Base-by-base conservation (phyloP, 2,113 vertebrate species). In the Pangasianodon hypophthalmus region DNA sequence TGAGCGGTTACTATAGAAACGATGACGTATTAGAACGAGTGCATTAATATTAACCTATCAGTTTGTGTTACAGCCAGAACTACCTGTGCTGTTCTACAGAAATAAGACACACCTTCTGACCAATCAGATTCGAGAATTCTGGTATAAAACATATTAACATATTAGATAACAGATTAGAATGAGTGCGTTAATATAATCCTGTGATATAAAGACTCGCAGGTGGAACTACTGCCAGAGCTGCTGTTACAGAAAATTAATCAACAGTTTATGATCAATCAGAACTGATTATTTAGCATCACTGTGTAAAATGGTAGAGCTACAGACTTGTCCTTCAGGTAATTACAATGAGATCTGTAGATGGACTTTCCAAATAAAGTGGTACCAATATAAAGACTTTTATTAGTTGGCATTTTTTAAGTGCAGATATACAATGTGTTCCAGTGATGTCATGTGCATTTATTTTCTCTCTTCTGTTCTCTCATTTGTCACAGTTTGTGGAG, bases 401-500 rank as follows among this genome's bases (percentile, higher is more conserved):
- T 69, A 18, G 0, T 62, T 62, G 18, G 0, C 18, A 9, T 26
- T 26, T 29, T 29, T 29, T 58, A 21, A 21, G 6, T 58, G 6
- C 60, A n/a, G n/a, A 69, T n/a, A 4, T 69, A 1, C 21, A 10
- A 11, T 13, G 0, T 46, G 24, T 18, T 80, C 9, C 18, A 80
- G 26, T 52, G 26, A 4, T 1, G 11, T 7, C 3, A 6, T 71
- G 7, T 60, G 8, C 88, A 19, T 85, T 44, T 91, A 37, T 37
- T 88, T 84, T 9, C 77, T 32, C 44, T 37, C 0, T 77, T 44
- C 18, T 79, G 0, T 50, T 13, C 48, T 50, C 0, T 16, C 90
- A 2, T 96, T 95, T 93, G 41, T 90, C 91, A 87, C 73, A 80
- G 46, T 50, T 99, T 69, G 98, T 99, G 90, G 98, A 99, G 96